Conservation (phyloP, 2,888 invertebrate genomes). For the Rotaria magnacalcarata region DNA sequence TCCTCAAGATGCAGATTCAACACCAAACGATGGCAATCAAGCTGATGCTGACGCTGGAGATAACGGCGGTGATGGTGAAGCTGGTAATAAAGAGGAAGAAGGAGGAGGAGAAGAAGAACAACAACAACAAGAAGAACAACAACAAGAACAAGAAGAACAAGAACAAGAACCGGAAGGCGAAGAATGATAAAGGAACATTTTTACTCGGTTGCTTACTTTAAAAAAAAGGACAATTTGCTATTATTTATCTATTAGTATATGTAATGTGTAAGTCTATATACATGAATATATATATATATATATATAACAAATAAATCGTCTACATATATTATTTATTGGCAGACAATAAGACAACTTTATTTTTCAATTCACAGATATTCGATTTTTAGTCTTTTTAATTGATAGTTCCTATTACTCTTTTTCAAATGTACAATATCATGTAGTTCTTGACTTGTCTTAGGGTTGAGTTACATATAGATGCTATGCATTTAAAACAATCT, state of each 20-base stretch:
- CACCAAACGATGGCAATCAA: neutral
- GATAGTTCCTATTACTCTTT: neutral
- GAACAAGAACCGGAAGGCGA: neutral
- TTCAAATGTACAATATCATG: neutral
- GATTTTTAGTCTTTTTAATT: too few species aligned
- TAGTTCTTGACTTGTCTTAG: neutral
- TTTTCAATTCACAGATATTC: too few species aligned
- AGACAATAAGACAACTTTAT: neutral
- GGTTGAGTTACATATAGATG: neutral
- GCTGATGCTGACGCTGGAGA: neutral
- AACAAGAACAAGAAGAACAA: neutral
- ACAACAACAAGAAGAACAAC: neutral
- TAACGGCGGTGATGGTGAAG: neutral
- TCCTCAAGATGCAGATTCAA: neutral
- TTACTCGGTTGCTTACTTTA: neutral
- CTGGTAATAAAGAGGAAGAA: neutral
- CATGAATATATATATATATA: neutral
- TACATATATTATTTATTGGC: neutral
- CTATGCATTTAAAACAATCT: neutral
- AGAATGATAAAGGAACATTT: neutral
- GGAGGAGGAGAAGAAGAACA: neutral
- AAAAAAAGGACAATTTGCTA: neutral
- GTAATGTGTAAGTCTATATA: neutral
- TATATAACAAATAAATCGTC: neutral
- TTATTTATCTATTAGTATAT: neutral